Conservation (phyloP, 2,888 invertebrate species). For the Rhyacophila evoluta region DNA sequence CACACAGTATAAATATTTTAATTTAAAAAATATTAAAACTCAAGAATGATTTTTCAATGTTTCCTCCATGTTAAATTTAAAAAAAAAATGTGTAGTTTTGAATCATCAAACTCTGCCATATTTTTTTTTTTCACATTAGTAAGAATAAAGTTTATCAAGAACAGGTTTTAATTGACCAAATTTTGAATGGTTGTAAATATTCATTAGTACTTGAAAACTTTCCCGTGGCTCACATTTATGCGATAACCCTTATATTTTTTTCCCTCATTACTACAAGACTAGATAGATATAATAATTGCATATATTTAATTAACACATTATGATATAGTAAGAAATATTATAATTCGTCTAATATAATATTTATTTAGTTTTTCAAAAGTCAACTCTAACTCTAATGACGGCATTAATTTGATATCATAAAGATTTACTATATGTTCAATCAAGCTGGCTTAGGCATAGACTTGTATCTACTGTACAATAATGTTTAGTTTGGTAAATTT, state of each 20-base stretch:
- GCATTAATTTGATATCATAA: too few relatives aligned
- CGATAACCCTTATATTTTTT: neutral
- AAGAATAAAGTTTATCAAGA: neutral
- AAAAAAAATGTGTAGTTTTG: neutral
- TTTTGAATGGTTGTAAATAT: neutral
- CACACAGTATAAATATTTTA: neutral
- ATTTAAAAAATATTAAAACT: neutral
- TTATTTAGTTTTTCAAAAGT: too few relatives aligned
- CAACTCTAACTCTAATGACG: too few relatives aligned
- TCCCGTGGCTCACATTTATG: neutral
- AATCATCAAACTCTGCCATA: neutral
- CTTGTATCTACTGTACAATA: too few relatives aligned
- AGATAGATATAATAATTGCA: slow-evolving; percentile 24
- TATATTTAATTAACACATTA: neutral
- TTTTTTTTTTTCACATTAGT: neutral
- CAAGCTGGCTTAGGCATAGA: too few relatives aligned
- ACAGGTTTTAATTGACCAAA: neutral
- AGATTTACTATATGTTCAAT: too few relatives aligned
- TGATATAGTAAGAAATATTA: neutral
- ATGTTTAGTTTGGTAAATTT: too few relatives aligned
- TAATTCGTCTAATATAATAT: neutral
- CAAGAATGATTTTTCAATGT: neutral
- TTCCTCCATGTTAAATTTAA: neutral
- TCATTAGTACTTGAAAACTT: neutral
- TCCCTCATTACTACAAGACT: neutral